These are phyloP conservation scores for Epicampocera succincta DNA, from an alignment of 2,888 invertebrate species.

Conservation along the genomic window DNA sequence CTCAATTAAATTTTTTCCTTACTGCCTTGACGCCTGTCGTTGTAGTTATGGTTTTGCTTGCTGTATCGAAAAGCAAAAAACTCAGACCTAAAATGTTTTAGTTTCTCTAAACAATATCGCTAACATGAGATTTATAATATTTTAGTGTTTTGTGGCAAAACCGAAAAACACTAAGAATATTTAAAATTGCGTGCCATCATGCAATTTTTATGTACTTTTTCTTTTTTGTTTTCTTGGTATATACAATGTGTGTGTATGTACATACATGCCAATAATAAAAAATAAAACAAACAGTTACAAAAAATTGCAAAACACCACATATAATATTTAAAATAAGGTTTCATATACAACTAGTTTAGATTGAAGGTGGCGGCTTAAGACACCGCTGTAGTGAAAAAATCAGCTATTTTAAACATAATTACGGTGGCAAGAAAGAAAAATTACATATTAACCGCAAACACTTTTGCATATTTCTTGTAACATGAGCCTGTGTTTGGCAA, in stretches of 20 bases:
- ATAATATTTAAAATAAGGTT: constrained; percentile 44
- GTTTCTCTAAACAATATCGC: constrained; percentile 57
- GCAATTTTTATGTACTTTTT: constrained; percentile 74
- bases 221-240: constrained; percentile 48
- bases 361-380: constrained; percentile 48
- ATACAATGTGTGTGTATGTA: background rate
- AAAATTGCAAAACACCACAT: constrained; percentile 45
- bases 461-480: constrained; percentile 24
- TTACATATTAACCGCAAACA: constrained; percentile 33
- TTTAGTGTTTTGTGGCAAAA: constrained; percentile 48
- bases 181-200: constrained; percentile 81
- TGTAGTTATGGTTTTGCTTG: background rate
- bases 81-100: constrained; percentile 15
- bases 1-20: background rate
- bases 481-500: constrained; percentile 8
- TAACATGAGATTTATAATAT: constrained; percentile 58
- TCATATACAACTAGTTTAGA: constrained; percentile 33
- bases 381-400: constrained; percentile 19
- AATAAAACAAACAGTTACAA: constrained; percentile 38
- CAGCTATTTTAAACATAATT: constrained; percentile 43
- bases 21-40: constrained; percentile 4
- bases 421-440: constrained; percentile 31
- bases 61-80: background rate
- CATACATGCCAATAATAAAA: constrained; percentile 46
- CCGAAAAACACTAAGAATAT: constrained; percentile 66